Base-by-base conservation (phyloP, 2,113 vertebrate species). In the Sapajus apella region DNA sequence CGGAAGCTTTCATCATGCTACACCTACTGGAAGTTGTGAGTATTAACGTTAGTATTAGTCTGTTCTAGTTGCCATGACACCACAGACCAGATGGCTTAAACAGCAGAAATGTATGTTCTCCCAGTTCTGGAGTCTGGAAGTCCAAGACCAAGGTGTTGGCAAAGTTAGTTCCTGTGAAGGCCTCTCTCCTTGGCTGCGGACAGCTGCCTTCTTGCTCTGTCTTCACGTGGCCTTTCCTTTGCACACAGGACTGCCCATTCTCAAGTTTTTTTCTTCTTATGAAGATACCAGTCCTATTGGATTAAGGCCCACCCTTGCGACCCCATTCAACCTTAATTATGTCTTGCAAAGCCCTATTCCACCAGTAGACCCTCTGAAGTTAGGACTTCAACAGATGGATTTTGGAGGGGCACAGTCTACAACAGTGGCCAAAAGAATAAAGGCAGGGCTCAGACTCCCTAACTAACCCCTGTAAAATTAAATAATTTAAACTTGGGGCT, bases 1-100 rank as follows among this genome's bases (percentile, higher is more conserved):
- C 16, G 52, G 52, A 27, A 14, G 13, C 52, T 7, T 27, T 21
- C 50, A 1, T 4, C 0, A 1, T 1, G 25, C 8, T 3, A 2
- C 12, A 0, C 20, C 14, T 16, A 4, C 70, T 61, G 0, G 1
- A 47, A 20, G 32, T 11, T 14, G 23, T 43, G 25, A 43, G 66
- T 9, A 20, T 4, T 1, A 1, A 43, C 11, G 17, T 43, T 20
- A 43, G 66, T 9, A 20, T 4, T 1, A 1, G 52, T 18, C 16
- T 5, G 40, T 12, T 37, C 3, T 2, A 11, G 70, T 25, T 66
- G 32, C 66, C 27, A 0, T 50, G 50, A 45, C 8, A 2, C 45
- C 72, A 5, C 4, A 4, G 43, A 2, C 12, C 1, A 8, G 58
- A 23, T 11, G 5, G 13, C 18, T 40, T 37, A 52, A 86, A 64